Evolutionary conservation across 2,113 vertebrate genomes (phyloP).

Genomic region (Tetrax tetrax): DNA sequence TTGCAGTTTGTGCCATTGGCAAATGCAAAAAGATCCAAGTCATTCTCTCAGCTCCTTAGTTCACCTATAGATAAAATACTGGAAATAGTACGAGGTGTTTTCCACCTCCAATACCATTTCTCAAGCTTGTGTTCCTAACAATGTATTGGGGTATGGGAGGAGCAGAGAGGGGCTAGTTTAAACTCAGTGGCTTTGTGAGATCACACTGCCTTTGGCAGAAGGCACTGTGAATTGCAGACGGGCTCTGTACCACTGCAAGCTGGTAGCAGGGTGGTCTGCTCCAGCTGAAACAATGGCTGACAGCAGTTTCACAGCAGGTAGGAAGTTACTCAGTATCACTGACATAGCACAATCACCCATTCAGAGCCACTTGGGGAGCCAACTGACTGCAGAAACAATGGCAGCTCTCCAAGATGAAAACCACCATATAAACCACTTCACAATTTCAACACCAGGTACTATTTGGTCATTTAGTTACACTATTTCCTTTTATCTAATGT

Average conservation of each 20-base stretch:
- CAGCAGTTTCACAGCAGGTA: background rate
- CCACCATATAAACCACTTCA: background rate
- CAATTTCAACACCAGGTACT: background rate
- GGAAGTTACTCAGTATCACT: background rate
- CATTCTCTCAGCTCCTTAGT: background rate
- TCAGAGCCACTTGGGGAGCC: background rate
- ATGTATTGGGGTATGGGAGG: background rate
- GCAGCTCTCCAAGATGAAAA: background rate
- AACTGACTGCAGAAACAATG: background rate
- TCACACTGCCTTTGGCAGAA: background rate
- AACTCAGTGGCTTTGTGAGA: background rate
- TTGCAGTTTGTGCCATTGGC: background rate
- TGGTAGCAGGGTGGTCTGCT: background rate
- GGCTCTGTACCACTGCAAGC: too few species aligned
- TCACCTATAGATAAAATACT: background rate
- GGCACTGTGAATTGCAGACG: accelerated
- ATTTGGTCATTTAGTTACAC: background rate
- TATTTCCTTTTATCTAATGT: background rate
- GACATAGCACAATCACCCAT: background rate
- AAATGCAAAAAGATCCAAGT: background rate
- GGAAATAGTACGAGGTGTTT: background rate
- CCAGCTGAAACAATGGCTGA: background rate
- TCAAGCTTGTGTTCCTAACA: background rate
- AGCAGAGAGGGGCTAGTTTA: background rate
- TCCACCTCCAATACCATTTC: background rate